These are phyloP conservation scores for Drosophila fuyamai DNA, from an alignment of 1,140 invertebrate species.

Conservation along the genomic window DNA sequence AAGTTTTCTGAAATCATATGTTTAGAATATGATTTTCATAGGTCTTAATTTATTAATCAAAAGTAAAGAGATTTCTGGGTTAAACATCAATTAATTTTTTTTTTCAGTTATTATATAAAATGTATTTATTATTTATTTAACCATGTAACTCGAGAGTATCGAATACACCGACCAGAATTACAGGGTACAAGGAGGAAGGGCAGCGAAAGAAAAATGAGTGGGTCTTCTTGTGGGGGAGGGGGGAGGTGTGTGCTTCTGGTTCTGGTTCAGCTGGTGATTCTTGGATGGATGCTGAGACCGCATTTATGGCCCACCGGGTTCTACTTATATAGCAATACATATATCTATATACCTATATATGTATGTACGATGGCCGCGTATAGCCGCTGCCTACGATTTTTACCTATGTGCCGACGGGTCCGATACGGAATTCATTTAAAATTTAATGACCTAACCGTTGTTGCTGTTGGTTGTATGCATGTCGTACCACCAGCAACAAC, in stretches of 20 bases:
- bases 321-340: conserved; percentile 14
- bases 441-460: conserved; percentile 80
- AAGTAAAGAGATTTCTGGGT: too few species aligned
- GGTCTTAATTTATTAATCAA: too few species aligned
- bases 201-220: conserved; percentile 50
- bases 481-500: conserved; percentile 30
- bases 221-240: conserved; percentile 28
- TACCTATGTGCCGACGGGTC: conserved; percentile 53
- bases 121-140: not conserved
- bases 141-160: not conserved
- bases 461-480: conserved; percentile 24
- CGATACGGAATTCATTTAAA: conserved; percentile 78
- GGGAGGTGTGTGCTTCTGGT: conserved; percentile 22
- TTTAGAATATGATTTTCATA: too few species aligned
- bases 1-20: too few species aligned
- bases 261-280: conserved; percentile 30
- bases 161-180: not conserved
- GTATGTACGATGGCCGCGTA: conserved; percentile 1
- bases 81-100: too few species aligned
- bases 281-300: conserved; percentile 65
- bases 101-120: too few species aligned
- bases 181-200: conserved; percentile 15
- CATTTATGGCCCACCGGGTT: conserved; percentile 59
- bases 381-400: conserved; percentile 59
- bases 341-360: conserved; percentile 8